These are phyloP conservation scores for Periophthalmodon schlosseri DNA, from an alignment of 2,113 vertebrate species.

Conservation along the genomic window DNA sequence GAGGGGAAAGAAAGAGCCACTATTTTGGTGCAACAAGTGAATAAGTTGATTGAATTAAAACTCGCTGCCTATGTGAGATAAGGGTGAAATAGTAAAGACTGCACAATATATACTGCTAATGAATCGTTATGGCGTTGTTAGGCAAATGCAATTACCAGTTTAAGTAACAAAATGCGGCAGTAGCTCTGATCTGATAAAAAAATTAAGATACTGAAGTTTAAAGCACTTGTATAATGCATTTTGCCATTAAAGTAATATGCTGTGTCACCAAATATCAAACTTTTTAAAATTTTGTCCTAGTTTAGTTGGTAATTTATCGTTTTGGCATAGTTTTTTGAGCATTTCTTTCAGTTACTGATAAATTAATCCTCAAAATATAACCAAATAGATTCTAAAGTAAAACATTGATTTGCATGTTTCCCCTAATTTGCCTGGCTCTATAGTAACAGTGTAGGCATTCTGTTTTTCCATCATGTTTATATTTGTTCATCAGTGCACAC, in stretches of 20 bases:
- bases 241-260: no score
- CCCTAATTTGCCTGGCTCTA: neutral
- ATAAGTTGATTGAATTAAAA: slow-evolving; percentile 5
- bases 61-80: neutral
- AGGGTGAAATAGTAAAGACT: neutral
- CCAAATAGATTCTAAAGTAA: neutral
- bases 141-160: neutral
- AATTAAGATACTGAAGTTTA: no score
- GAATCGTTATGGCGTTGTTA: neutral
- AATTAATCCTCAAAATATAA: neutral
- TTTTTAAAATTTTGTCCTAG: neutral
- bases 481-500: slow-evolving; percentile 35
- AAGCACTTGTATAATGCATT: no score
- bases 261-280: no score
- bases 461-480: slow-evolving; percentile 21
- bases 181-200: neutral
- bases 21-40: slow-evolving; percentile 23
- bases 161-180: no score
- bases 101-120: neutral
- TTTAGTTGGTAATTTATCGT: neutral
- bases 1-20: slow-evolving; percentile 11
- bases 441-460: neutral
- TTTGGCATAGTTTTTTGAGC: neutral
- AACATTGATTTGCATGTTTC: neutral
- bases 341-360: neutral